Percentiles rank a stretch among this genome's conserved stretches.
These are phyloP conservation scores for Empidonax traillii DNA, from an alignment of 2,113 vertebrate genomes.

Conservation along the genomic window DNA sequence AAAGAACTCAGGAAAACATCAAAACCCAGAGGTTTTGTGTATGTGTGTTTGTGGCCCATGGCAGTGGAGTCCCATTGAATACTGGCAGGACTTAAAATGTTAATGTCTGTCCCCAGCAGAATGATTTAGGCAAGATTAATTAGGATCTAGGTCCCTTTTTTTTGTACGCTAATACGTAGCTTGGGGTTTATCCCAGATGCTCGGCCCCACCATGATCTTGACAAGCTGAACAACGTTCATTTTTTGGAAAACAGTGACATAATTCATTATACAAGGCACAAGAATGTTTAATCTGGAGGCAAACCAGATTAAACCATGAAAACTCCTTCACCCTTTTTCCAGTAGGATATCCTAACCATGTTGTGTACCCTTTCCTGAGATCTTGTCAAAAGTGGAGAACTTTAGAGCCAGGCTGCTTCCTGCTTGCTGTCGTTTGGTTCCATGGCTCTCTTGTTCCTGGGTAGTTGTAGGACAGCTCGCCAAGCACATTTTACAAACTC, in stretches of 20 bases:
- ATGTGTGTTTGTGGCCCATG: background rate
- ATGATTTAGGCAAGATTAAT: background rate
- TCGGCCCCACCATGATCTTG: background rate
- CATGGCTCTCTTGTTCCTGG: background rate
- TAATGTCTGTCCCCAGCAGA: background rate
- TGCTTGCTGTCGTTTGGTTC: background rate
- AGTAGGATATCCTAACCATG: background rate
- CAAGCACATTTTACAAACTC: background rate
- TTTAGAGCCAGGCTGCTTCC: background rate
- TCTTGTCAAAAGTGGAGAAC: background rate
- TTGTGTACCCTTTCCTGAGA: background rate
- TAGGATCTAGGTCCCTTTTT: background rate
- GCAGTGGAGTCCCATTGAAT: background rate
- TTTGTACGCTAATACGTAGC: background rate
- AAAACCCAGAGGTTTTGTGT: background rate
- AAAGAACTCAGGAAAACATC: background rate
- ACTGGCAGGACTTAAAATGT: background rate
- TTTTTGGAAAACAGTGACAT: background rate
- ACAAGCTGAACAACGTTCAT: background rate
- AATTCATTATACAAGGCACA: background rate
- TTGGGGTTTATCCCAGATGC: background rate
- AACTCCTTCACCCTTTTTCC: background rate
- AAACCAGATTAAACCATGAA: background rate
- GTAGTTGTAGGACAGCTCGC: background rate
- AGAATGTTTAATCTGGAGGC: background rate